phyloP scores from a whole-genome alignment of 2,113 vertebrate species.

The Nycticorax nycticorax region DNA sequence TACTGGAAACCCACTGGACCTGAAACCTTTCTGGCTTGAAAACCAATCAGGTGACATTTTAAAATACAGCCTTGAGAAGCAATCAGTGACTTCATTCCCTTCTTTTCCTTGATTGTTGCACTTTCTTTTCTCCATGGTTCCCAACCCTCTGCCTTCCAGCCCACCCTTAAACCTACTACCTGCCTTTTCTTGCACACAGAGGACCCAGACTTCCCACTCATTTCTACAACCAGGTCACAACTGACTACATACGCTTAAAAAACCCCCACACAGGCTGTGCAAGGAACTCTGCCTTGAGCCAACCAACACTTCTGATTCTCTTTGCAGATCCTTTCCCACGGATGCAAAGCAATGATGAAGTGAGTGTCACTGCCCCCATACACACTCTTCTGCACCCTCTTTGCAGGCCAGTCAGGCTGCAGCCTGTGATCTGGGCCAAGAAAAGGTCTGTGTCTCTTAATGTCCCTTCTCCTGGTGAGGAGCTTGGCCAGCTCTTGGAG shows the following conservation, averaged over 20 bases:
- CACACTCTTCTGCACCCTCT: neutral
- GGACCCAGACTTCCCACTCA: neutral
- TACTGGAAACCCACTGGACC: conserved; percentile 30
- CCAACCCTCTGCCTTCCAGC: neutral
- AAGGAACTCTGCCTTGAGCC: neutral
- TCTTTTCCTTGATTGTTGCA: neutral
- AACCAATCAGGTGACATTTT: conserved; percentile 15
- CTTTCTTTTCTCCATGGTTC: neutral
- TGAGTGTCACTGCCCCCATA: neutral
- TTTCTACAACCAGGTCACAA: neutral
- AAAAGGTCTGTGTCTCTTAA: neutral
- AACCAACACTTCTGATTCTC: neutral
- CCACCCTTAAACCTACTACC: neutral
- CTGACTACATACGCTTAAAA: neutral
- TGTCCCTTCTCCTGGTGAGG: neutral
- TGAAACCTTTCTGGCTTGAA: conserved; percentile 36
- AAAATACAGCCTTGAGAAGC: conserved; percentile 35
- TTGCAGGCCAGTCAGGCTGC: neutral
- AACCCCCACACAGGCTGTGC: neutral
- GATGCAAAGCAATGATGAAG: neutral
- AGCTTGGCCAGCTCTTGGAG: neutral
- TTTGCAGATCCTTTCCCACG: neutral
- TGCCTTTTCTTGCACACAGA: neutral
- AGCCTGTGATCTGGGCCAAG: neutral
- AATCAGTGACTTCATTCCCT: conserved; percentile 24